A percentile compares a stretch with the other conserved stretches of the same genome.
phyloP scores from a whole-genome alignment of 2,888 invertebrate genomes.

The Ichneumoninae sp. region DNA sequence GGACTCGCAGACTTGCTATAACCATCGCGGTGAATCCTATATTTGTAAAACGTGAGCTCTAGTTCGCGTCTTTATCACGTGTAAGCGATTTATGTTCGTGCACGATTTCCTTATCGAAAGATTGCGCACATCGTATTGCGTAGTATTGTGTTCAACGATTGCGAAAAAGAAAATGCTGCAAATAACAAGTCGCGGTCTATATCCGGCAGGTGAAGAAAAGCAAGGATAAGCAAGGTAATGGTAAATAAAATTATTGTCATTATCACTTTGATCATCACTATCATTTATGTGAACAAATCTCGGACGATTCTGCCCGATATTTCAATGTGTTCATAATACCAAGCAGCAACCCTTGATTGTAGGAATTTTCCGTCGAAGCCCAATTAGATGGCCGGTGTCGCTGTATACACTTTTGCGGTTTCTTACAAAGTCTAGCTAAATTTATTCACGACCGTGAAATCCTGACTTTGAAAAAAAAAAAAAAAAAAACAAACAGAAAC shows the following conservation, averaged over 20 bases:
- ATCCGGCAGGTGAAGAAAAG: not conserved
- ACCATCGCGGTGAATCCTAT: constrained; percentile 5
- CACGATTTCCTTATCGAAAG: not conserved
- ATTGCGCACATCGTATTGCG: constrained; percentile 4
- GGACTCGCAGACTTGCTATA: constrained; percentile 25
- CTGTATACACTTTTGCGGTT: no score
- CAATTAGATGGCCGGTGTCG: no score
- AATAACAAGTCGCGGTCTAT: not conserved
- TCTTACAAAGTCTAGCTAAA: no score
- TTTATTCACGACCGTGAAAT: no score
- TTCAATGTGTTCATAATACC: no score
- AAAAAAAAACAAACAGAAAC: no score
- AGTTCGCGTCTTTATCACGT: constrained; percentile 1
- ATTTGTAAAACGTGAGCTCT: not conserved
- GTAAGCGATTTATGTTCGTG: not conserved
- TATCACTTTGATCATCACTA: not conserved
- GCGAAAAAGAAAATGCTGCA: constrained; percentile 2
- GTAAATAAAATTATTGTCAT: not conserved
- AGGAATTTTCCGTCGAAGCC: no score
- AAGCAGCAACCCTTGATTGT: no score
- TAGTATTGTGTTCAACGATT: not conserved
- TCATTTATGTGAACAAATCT: no score
- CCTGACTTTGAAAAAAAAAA: no score
- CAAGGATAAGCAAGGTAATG: not conserved
- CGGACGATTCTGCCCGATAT: no score